A percentile compares a stretch with the other conserved stretches of the same genome.
These are phyloP conservation scores for Schizopygopsis pylzovi DNA, from an alignment of 2,797 vertebrate species.

Conservation along the genomic window DNA sequence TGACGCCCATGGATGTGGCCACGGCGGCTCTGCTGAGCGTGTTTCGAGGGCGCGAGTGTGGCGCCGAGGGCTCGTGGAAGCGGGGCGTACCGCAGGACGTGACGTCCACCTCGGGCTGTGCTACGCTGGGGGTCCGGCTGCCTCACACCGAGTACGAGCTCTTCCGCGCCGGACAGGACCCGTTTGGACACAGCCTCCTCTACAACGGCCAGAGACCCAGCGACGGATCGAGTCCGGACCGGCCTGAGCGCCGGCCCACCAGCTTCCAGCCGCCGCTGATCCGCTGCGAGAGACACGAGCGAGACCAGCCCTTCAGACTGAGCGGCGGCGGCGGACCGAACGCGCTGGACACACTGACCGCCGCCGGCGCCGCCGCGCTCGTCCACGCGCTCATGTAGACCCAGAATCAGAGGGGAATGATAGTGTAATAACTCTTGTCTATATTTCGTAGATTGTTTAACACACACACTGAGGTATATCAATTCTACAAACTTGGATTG, in stretches of 20 bases:
- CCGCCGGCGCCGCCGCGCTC: neutral
- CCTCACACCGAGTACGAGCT: constrained; percentile 89
- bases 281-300: constrained; percentile 72
- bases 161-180: constrained; percentile 85
- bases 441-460: no score
- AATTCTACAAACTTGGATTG: no score
- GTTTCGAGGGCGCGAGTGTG: constrained; percentile 83
- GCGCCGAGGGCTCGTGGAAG: constrained; percentile 85
- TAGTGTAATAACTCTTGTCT: no score
- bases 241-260: constrained; percentile 83
- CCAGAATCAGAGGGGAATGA: neutral
- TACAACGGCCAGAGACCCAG: constrained; percentile 88
- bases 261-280: constrained; percentile 87
- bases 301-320: constrained; percentile 61
- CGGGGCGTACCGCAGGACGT: constrained; percentile 86
- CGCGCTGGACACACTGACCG: neutral
- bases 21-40: constrained; percentile 86
- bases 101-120: constrained; percentile 85
- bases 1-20: constrained; percentile 86
- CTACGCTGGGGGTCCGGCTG: constrained; percentile 85
- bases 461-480: no score
- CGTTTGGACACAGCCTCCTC: constrained; percentile 78
- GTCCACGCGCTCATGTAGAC: constrained; percentile 7
- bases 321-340: constrained; percentile 62
- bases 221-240: constrained; percentile 85